Base-by-base conservation (phyloP, 2,797 vertebrate species). In the Gymnodraco acuticeps region DNA sequence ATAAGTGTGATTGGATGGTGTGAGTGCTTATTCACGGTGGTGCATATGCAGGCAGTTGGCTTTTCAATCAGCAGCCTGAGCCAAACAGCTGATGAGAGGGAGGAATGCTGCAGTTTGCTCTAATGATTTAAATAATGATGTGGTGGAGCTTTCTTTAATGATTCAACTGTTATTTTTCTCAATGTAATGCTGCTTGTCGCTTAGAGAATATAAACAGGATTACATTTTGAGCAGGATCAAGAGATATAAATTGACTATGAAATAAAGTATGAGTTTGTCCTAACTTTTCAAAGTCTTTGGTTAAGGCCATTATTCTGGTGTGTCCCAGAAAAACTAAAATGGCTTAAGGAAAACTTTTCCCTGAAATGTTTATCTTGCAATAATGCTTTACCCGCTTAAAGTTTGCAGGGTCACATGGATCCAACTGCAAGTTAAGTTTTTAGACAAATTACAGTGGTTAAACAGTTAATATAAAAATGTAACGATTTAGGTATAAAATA, bases 1-100 rank as follows among this genome's bases (percentile, higher is more conserved):
- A 73, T 86, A 85, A 86, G 70, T 81, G 80, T 85, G 87, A 89
- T 89, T 87, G 84, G 87, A 77, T 76, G 77, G 81, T 74, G 85
- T 87, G 77, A 62, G 70, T 82, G 84, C 83, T 88, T 82, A 76
- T 88, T 89, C 88, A 85, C 69, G 76, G 64, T 23, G 2, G 64
- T 33, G 69, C 27, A 52, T 19, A 52, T 10, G 12, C 52, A 38
- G 56, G 45, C 62, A 43, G 55, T 2, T 65, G 69, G 85, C 82
- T 87, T 82, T 89, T 77, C 83, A 88, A 86, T 89, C 86, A 80
- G 66, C 17, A 3, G 10, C 0, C 38, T 0, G 76, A 82, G 81
- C 82, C 80, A 86, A 81, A 79, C 65, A 43, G 59, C 72, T 60
- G 75, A 84, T 14, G 48, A 51, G 73, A 43, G 69, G 19, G 41